A percentile compares a stretch with the other conserved stretches of the same genome.
phyloP scores from a whole-genome alignment of 2,888 invertebrate species.

The Catotricha subobsoleta region DNA sequence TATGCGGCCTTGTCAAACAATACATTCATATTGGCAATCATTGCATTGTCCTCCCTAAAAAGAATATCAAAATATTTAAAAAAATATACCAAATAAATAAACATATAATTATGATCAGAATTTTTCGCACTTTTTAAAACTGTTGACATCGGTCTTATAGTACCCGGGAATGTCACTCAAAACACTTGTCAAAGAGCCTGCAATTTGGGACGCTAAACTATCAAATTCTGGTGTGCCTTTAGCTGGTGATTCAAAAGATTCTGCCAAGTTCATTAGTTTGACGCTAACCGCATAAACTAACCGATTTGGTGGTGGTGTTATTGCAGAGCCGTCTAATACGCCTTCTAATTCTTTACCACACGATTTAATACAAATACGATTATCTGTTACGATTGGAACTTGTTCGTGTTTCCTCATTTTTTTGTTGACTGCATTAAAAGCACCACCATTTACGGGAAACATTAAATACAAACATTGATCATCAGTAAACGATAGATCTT shows the following conservation, averaged over 20 bases:
- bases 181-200: conserved; percentile 42
- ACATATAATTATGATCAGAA: background rate
- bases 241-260: conserved; percentile 57
- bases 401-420: conserved; percentile 64
- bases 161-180: conserved; percentile 51
- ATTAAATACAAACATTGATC: conserved; percentile 69
- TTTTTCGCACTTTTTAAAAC: conserved; percentile 42
- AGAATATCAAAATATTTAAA: background rate
- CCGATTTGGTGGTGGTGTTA: conserved; percentile 44
- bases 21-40: conserved; percentile 58
- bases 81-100: background rate
- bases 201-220: conserved; percentile 45
- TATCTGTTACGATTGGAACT: conserved; percentile 51
- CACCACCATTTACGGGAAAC: conserved; percentile 71
- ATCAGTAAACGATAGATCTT: conserved; percentile 69
- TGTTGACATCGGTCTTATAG: conserved; percentile 46
- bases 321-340: conserved; percentile 19
- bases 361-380: conserved; percentile 64
- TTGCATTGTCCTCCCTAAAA: conserved; percentile 40
- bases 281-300: conserved; percentile 52
- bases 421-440: conserved; percentile 66
- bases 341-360: conserved; percentile 44
- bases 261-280: conserved; percentile 55
- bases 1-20: conserved; percentile 52
- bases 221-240: conserved; percentile 54